Percentiles rank a stretch among this genome's conserved stretches.
Evolutionary conservation across 2,113 vertebrate species (phyloP).

Genomic region (Tringa solitaria): DNA sequence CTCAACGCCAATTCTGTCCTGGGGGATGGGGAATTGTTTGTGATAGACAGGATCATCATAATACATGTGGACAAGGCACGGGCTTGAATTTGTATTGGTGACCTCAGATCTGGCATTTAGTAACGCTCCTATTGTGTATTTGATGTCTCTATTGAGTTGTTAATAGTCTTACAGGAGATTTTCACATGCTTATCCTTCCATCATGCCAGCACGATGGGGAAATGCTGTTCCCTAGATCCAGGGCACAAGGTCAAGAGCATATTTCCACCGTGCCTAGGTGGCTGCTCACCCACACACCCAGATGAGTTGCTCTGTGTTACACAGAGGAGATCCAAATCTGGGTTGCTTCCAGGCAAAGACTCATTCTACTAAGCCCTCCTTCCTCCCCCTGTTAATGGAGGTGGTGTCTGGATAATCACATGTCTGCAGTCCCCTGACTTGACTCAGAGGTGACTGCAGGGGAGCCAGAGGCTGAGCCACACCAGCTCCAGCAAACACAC

Average conservation of each 20-base stretch:
- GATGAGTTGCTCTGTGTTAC: background rate
- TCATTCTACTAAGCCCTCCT: background rate
- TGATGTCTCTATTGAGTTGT: background rate
- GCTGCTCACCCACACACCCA: rapidly evolving
- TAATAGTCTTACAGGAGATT: background rate
- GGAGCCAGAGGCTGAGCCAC: background rate
- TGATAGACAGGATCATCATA: background rate
- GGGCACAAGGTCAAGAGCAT: background rate
- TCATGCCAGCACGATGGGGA: background rate
- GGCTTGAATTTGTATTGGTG: background rate
- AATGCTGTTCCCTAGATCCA: background rate
- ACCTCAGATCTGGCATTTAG: background rate
- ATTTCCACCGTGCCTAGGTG: background rate
- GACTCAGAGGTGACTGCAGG: background rate
- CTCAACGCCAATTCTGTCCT: background rate
- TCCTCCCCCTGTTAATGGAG: background rate
- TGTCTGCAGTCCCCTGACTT: background rate
- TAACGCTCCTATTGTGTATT: background rate
- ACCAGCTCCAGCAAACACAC: background rate
- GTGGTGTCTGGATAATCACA: background rate
- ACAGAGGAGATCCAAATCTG: background rate
- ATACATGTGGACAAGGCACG: background rate
- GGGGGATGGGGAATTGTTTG: background rate
- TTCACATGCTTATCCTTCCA: background rate
- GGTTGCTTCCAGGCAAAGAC: background rate